phyloP scores from a whole-genome alignment of 2,113 vertebrate genomes.

The Aspidoscelis tigris region DNA sequence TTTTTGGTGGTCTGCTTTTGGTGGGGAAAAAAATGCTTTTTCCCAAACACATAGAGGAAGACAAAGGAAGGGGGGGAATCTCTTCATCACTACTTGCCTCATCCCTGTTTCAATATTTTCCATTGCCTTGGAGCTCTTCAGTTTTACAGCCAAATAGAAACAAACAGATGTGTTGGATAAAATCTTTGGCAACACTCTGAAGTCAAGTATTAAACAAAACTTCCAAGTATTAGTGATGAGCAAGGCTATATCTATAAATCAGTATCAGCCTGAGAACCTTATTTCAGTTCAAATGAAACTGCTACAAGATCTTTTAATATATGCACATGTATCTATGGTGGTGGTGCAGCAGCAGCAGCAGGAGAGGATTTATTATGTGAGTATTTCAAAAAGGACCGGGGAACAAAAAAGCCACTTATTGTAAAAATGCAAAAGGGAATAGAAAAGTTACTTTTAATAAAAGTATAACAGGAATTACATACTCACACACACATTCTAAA shows the following conservation, averaged over 20 bases:
- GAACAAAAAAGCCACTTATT: slow-evolving; percentile 19
- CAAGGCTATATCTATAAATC: slow-evolving; percentile 1
- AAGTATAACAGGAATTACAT: too few species aligned
- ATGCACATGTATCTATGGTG: background rate
- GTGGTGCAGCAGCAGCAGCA: background rate
- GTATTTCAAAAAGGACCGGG: background rate
- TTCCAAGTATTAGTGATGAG: slow-evolving; percentile 11
- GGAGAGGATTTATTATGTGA: background rate
- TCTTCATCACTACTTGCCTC: slow-evolving; percentile 24
- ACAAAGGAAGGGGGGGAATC: background rate
- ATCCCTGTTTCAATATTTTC: slow-evolving; percentile 29
- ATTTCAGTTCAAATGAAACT: background rate
- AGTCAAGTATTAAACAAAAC: slow-evolving; percentile 2
- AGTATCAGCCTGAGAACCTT: slow-evolving; percentile 27
- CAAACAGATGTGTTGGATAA: slow-evolving; percentile 36
- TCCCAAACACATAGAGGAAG: background rate
- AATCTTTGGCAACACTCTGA: slow-evolving; percentile 39
- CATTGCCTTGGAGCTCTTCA: slow-evolving; percentile 38
- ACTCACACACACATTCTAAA: slow-evolving; percentile 3
- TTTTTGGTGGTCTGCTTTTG: background rate
- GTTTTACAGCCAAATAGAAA: slow-evolving; percentile 19
- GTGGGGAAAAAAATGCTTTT: background rate
- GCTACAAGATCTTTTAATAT: slow-evolving; percentile 48
- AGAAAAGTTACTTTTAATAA: too few species aligned
- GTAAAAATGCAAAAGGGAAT: too few species aligned